phyloP scores from a whole-genome alignment of 2,113 vertebrate species.

The Nannobrachium achirus region DNA sequence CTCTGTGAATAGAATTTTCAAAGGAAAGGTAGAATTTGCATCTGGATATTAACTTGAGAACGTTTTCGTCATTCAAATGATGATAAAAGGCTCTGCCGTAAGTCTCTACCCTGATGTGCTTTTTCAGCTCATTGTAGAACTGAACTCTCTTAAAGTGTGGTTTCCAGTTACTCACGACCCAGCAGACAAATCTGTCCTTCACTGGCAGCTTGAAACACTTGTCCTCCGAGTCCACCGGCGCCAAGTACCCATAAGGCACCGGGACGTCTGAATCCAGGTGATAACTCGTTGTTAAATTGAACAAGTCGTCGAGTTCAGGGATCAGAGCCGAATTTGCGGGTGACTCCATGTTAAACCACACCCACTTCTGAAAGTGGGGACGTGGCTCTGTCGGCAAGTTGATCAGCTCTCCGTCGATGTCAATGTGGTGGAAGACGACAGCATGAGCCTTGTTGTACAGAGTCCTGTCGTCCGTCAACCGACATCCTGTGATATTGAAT shows the following conservation, averaged over 20 bases:
- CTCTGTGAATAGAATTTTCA: slow-evolving; percentile 87
- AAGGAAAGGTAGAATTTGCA: slow-evolving; percentile 90
- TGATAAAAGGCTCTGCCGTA: slow-evolving; percentile 83
- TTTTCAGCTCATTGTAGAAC: slow-evolving; percentile 84
- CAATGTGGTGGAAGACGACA: slow-evolving; percentile 85
- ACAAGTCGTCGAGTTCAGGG: slow-evolving; percentile 78
- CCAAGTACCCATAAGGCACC: slow-evolving; percentile 87
- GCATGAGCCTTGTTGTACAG: slow-evolving; percentile 83
- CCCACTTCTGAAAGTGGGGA: slow-evolving; percentile 88
- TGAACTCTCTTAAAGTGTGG: slow-evolving; percentile 81
- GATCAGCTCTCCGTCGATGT: slow-evolving; percentile 80
- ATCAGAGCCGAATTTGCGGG: slow-evolving; percentile 79
- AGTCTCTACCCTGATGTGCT: slow-evolving; percentile 83
- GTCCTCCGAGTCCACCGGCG: slow-evolving; percentile 66
- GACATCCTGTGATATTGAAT: slow-evolving; percentile 83
- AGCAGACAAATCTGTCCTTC: slow-evolving; percentile 85
- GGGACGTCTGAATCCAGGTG: slow-evolving; percentile 85
- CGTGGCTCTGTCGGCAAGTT: slow-evolving; percentile 81
- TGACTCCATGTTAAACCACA: slow-evolving; percentile 90
- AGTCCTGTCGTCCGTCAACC: slow-evolving; percentile 82
- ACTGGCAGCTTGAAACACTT: slow-evolving; percentile 81
- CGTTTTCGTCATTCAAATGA: slow-evolving; percentile 80
- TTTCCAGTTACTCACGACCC: slow-evolving; percentile 87
- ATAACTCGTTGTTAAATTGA: slow-evolving; percentile 84
- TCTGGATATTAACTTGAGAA: slow-evolving; percentile 76